Evolutionary conservation across 2,888 invertebrate species (phyloP).

Genomic region (Stictocephala bisonia): DNA sequence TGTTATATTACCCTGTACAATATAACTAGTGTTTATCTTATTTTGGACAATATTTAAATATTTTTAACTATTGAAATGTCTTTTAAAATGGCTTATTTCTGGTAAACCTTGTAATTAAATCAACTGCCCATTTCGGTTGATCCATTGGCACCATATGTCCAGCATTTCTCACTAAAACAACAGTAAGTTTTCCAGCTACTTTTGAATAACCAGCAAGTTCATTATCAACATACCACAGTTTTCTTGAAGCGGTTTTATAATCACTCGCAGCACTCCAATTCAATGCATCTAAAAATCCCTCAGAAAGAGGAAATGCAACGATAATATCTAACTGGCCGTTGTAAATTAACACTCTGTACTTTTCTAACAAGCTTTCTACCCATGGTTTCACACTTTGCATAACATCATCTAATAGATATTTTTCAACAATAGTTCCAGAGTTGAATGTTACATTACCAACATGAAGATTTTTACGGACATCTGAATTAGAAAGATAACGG

Average conservation of each 20-base stretch:
- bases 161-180: constrained; percentile 80
- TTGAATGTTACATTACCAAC: constrained; percentile 84
- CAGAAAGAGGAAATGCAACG: constrained; percentile 87
- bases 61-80: too few relatives aligned
- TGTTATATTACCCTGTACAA: too few relatives aligned
- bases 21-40: too few relatives aligned
- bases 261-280: constrained; percentile 74
- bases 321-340: constrained; percentile 95
- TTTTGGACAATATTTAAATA: too few relatives aligned
- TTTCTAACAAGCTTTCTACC: constrained; percentile 75
- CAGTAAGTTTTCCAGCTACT: constrained; percentile 70
- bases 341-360: constrained; percentile 83
- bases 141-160: constrained; percentile 87
- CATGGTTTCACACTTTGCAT: constrained; percentile 84
- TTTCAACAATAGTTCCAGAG: constrained; percentile 73
- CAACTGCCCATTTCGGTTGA: constrained; percentile 81
- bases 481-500: constrained; percentile 50
- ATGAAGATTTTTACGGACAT: constrained; percentile 72
- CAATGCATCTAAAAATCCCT: constrained; percentile 79
- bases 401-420: constrained; percentile 78
- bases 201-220: constrained; percentile 83
- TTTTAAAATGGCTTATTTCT: constrained; percentile 50
- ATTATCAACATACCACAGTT: constrained; percentile 70
- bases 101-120: constrained; percentile 69
- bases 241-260: constrained; percentile 74